phyloP scores from a whole-genome alignment of 2,888 invertebrate genomes.

The Flabesymbios commensalis region DNA sequence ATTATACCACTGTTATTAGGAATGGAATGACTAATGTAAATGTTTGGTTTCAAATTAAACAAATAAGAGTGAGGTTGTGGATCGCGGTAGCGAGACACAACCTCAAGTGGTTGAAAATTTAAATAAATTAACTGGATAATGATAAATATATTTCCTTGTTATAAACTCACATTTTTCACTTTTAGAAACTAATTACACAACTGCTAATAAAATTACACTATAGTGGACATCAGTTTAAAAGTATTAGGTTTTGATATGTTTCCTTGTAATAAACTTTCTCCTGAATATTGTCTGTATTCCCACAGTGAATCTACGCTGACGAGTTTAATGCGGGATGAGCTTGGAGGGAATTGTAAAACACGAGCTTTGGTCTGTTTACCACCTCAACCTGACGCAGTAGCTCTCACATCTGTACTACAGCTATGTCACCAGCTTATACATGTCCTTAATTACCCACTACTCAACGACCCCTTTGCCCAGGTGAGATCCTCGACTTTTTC shows the following conservation, averaged over 20 bases:
- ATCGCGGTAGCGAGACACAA: no score
- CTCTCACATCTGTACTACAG: conserved; percentile 41
- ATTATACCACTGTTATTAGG: no score
- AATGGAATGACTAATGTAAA: no score
- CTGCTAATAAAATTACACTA: neutral
- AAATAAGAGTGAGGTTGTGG: no score
- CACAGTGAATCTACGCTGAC: conserved; percentile 53
- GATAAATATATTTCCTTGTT: no score
- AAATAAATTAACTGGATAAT: neutral
- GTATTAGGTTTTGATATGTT: neutral
- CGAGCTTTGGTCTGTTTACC: conserved; percentile 51
- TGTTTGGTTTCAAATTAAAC: no score
- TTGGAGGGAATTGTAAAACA: conserved; percentile 59
- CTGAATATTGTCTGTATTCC: neutral
- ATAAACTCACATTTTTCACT: no score
- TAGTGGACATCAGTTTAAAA: neutral
- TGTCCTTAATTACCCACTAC: conserved; percentile 55
- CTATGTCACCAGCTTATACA: conserved; percentile 46
- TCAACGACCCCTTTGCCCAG: conserved; percentile 56
- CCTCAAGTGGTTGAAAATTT: no score
- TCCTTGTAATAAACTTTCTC: neutral
- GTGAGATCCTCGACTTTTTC: conserved; percentile 30
- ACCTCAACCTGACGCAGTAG: conserved; percentile 41
- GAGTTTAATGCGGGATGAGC: conserved; percentile 48
- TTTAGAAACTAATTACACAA: neutral